Conservation (phyloP, 2,797 vertebrate species). For the Antrozous pallidus region DNA sequence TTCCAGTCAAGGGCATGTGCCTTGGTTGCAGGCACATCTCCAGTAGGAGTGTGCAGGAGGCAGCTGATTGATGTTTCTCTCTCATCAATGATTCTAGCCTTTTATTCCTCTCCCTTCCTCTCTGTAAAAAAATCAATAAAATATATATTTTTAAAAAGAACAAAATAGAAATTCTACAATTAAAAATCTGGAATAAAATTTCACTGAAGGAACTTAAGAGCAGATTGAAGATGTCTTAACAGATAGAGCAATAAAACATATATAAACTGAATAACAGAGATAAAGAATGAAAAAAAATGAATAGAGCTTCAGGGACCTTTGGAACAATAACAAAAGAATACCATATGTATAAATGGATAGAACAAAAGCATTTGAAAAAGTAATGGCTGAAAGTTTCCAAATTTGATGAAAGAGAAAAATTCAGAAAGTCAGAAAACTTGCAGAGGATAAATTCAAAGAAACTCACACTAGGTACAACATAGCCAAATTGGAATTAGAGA, state of each 20-base stretch:
- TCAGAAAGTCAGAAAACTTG: not conserved
- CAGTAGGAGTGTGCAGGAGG: too few species aligned
- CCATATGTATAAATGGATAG: not conserved
- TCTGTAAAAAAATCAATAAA: too few species aligned
- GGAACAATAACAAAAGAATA: not conserved
- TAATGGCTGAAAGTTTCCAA: not conserved
- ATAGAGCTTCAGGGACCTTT: not conserved
- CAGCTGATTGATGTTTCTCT: too few species aligned
- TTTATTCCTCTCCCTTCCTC: too few species aligned
- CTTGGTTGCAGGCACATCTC: too few species aligned
- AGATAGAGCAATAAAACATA: not conserved
- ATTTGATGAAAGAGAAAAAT: not conserved
- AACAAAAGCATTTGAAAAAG: not conserved
- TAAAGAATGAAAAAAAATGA: not conserved
- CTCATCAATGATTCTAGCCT: too few species aligned
- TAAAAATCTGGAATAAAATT: slow-evolving; percentile 10
- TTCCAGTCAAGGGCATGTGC: too few species aligned
- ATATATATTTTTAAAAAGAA: not conserved
- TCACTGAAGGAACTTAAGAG: not conserved
- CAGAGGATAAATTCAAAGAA: not conserved
- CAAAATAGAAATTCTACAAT: not conserved
- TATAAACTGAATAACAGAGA: not conserved
- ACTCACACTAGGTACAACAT: not conserved
- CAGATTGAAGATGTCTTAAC: not conserved
- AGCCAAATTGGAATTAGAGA: not conserved